Conservation (phyloP, 2,888 invertebrate genomes). For the Athrips mouffetella region DNA sequence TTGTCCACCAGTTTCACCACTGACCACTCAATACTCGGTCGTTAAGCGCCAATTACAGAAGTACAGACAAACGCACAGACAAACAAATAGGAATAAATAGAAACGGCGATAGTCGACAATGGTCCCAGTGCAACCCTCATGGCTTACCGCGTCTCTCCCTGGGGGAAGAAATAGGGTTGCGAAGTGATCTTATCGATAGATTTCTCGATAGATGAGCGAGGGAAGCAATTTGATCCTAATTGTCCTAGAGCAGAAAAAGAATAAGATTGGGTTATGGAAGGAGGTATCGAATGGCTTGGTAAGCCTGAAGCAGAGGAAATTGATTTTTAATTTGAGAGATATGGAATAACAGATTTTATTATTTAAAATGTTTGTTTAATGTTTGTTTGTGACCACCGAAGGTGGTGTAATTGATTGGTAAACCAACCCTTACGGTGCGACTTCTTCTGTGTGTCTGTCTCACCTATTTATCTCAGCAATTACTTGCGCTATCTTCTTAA, state of each 20-base stretch:
- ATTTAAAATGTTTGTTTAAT: no score
- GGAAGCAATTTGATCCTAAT: conserved; percentile 35
- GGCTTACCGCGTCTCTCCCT: conserved; percentile 49
- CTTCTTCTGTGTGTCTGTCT: no score
- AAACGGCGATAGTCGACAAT: conserved; percentile 64
- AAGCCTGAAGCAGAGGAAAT: no score
- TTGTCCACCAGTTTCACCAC: conserved; percentile 1
- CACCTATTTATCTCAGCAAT: no score
- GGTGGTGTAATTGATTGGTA: no score
- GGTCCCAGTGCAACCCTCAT: conserved; percentile 40
- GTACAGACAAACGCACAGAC: conserved; percentile 25
- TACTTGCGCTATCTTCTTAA: no score
- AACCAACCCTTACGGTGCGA: no score
- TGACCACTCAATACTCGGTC: conserved; percentile 35
- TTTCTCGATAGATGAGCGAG: background rate
- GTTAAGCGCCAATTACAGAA: conserved; percentile 66
- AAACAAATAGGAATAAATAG: conserved; percentile 49
- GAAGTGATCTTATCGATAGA: conserved; percentile 39
- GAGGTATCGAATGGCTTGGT: no score
- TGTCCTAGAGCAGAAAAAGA: background rate
- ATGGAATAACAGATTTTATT: no score
- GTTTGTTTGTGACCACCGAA: no score
- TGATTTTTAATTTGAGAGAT: no score
- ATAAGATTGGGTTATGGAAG: no score
- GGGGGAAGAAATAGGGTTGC: conserved; percentile 43